Evolutionary conservation across 2,113 vertebrate genomes (phyloP).

Genomic region (Gallinago media): DNA sequence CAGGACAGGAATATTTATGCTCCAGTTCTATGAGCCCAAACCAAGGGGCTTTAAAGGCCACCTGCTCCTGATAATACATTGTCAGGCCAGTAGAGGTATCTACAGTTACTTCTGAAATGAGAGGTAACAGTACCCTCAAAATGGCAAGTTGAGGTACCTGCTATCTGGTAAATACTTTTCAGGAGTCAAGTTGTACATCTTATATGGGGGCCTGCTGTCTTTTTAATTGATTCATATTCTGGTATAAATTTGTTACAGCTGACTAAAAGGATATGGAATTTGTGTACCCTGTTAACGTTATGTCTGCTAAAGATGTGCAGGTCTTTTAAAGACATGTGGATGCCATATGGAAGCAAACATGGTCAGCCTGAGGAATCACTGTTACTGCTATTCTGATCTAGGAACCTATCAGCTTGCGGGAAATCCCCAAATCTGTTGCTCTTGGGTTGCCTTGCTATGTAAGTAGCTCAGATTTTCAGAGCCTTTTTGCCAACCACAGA

Average conservation of each 20-base stretch:
- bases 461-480: background rate
- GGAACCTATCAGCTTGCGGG: background rate
- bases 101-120: background rate
- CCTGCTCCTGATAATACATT: background rate
- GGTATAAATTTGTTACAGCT: background rate
- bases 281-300: background rate
- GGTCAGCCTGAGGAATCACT: background rate
- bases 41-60: background rate
- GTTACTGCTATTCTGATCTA: background rate
- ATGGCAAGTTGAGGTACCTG: background rate
- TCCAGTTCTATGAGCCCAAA: background rate
- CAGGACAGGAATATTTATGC: background rate
- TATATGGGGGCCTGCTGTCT: background rate
- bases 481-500: background rate
- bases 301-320: background rate
- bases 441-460: background rate
- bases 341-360: background rate
- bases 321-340: background rate
- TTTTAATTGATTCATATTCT: background rate
- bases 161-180: background rate
- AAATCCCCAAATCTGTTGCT: background rate
- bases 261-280: background rate
- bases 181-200: background rate
- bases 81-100: background rate
- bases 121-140: background rate